These are phyloP conservation scores for Wasmannia auropunctata DNA, from an alignment of 1,140 invertebrate genomes.

Conservation along the genomic window DNA sequence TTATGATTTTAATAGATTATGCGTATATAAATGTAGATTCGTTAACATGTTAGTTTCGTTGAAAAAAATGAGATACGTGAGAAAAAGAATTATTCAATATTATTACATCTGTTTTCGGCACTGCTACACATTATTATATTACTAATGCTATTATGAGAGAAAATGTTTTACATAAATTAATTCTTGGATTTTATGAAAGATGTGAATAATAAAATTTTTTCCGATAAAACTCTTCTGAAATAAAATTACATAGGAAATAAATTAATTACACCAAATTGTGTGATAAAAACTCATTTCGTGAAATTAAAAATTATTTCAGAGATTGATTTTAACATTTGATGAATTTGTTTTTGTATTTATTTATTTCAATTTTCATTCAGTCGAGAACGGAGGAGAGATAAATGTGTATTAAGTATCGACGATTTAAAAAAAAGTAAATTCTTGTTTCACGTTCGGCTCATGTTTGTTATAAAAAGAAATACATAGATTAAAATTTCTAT, in stretches of 20 bases:
- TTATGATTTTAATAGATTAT: constrained; percentile 4
- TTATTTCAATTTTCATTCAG: constrained; percentile 3
- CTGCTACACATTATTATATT: not conserved
- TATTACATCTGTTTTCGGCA: not conserved
- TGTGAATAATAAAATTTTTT: not conserved
- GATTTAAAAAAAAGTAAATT: not conserved
- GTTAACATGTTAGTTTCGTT: not conserved
- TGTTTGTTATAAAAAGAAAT: not conserved
- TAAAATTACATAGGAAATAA: not conserved
- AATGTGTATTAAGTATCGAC: not conserved
- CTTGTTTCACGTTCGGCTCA: not conserved
- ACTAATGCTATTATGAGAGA: not conserved
- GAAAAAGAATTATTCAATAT: constrained; percentile 5
- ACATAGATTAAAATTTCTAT: not conserved
- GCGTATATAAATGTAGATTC: not conserved
- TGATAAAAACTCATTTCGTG: not conserved
- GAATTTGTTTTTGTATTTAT: not conserved
- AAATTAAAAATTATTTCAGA: not conserved
- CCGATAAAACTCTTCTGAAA: not conserved
- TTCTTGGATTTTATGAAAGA: not conserved
- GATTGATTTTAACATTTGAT: not conserved
- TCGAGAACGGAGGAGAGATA: not conserved
- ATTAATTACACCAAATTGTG: not conserved
- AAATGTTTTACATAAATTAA: not conserved
- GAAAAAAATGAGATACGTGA: not conserved